Percentiles rank a stretch among this genome's conserved stretches.
Evolutionary conservation across 2,113 vertebrate species (phyloP).

Genomic region (Stictonetta naevosa): DNA sequence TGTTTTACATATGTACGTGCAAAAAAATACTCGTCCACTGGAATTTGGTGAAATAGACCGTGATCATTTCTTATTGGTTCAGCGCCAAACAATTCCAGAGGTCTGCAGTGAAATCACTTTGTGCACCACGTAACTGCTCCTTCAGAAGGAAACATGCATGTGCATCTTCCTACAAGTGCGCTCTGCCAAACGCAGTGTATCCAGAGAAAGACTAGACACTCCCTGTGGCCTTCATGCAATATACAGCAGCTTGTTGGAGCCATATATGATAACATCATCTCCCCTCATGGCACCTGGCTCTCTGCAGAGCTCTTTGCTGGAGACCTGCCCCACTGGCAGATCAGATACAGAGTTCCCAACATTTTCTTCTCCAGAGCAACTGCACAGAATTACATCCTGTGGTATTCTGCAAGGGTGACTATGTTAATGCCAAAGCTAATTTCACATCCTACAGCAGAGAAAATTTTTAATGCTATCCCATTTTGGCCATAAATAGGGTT

Average conservation of each 20-base stretch:
- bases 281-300: neutral
- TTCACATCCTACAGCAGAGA: neutral
- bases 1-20: neutral
- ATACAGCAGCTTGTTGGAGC: neutral
- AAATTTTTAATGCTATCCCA: accelerated
- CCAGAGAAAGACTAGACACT: neutral
- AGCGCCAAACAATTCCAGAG: neutral
- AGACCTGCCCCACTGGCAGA: neutral
- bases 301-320: neutral
- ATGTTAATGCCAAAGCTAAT: neutral
- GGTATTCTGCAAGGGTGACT: neutral
- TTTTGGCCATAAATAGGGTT: neutral
- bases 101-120: neutral
- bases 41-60: neutral
- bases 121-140: neutral
- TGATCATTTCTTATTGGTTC: neutral
- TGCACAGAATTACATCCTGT: neutral
- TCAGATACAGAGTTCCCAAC: too few species aligned
- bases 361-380: accelerated
- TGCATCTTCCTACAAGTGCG: neutral
- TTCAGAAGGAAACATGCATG: neutral
- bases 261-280: accelerated
- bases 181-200: neutral
- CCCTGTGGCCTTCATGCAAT: neutral
- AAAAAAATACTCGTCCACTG: neutral